These are phyloP conservation scores for Ophion ellenae DNA, from an alignment of 2,888 invertebrate species.

Conservation along the genomic window DNA sequence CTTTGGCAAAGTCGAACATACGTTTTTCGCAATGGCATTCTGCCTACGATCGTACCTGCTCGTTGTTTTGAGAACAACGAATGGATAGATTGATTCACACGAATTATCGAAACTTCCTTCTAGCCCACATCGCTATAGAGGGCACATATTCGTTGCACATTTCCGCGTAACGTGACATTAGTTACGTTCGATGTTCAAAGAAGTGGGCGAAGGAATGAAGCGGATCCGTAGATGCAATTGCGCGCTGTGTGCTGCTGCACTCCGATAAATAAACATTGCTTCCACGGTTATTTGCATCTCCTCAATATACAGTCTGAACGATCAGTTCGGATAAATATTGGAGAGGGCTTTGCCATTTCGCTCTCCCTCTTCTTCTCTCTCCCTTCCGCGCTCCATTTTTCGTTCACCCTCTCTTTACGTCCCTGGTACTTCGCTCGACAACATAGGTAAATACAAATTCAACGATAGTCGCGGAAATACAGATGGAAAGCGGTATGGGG, in stretches of 20 bases:
- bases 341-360: conserved; percentile 43
- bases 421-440: conserved; percentile 43
- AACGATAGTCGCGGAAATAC: conserved; percentile 52
- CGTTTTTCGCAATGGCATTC: too few species aligned
- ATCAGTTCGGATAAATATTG: conserved; percentile 64
- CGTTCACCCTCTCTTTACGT: conserved; percentile 12
- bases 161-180: not conserved
- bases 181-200: conserved; percentile 8
- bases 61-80: not conserved
- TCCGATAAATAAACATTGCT: conserved; percentile 66
- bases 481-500: conserved; percentile 36
- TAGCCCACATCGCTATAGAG: not conserved
- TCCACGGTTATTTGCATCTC: conserved; percentile 64
- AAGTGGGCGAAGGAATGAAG: conserved; percentile 44
- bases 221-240: conserved; percentile 36
- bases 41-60: not conserved
- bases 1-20: too few species aligned
- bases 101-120: not conserved
- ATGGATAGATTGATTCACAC: not conserved
- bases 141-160: not conserved
- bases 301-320: conserved; percentile 61
- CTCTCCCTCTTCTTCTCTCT: conserved; percentile 23
- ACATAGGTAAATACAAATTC: conserved; percentile 63
- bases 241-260: conserved; percentile 47
- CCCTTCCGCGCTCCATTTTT: conserved; percentile 9